Conservation (phyloP, 1,140 invertebrate genomes). For the Hycleus cichorii region DNA sequence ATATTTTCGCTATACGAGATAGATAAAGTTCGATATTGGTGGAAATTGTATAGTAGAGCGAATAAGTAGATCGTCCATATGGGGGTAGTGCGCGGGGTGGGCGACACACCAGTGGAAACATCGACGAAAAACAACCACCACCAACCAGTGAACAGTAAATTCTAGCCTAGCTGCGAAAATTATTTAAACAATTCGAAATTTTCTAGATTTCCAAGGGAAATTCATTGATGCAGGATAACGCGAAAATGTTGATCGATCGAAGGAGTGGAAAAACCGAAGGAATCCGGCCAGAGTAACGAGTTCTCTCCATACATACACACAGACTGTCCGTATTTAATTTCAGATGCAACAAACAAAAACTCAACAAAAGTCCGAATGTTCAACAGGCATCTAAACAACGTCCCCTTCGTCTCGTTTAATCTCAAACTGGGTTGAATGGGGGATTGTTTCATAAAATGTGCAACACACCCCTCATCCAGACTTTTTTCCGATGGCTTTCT, state of each 20-base stretch:
- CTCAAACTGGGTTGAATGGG: too few relatives aligned
- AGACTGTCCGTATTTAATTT: neutral
- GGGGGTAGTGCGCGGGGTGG: neutral
- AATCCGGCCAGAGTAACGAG: neutral
- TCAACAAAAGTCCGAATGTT: neutral
- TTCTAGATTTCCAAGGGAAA: too few relatives aligned
- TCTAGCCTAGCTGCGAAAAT: neutral
- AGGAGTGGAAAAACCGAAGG: neutral
- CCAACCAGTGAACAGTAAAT: slow-evolving; percentile 2
- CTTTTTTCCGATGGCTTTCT: slow-evolving; percentile 8
- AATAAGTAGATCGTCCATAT: slow-evolving; percentile 11
- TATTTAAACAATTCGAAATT: slow-evolving; percentile 11
- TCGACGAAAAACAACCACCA: slow-evolving; percentile 8
- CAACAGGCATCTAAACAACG: neutral
- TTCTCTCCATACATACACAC: neutral
- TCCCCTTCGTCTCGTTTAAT: too few relatives aligned
- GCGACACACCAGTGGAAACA: neutral
- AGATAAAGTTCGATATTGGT: slow-evolving; percentile 18
- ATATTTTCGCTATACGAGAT: slow-evolving; percentile 13
- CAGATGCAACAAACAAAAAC: slow-evolving; percentile 5
- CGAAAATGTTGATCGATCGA: neutral
- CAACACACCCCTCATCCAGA: neutral
- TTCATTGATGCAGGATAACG: neutral
- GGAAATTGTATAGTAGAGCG: slow-evolving; percentile 11
- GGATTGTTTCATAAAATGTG: too few relatives aligned